Evolutionary conservation across 2,888 invertebrate genomes (phyloP).

Genomic region (Cistogaster globosa): DNA sequence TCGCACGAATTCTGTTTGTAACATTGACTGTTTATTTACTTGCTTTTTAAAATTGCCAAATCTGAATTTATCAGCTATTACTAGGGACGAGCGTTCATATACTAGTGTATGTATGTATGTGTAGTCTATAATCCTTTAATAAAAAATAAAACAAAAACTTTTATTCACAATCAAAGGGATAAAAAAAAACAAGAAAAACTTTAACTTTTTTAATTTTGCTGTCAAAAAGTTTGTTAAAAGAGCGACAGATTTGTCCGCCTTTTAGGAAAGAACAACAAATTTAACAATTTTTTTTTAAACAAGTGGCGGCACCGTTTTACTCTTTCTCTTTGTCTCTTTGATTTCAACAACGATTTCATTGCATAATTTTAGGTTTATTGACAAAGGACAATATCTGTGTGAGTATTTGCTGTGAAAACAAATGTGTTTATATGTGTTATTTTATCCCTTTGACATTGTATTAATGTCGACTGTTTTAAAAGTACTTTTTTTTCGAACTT

Average conservation of each 20-base stretch:
- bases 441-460: constrained; percentile 43
- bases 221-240: not conserved
- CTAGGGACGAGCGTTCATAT: constrained; percentile 1
- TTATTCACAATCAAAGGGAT: constrained; percentile 51
- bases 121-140: not conserved
- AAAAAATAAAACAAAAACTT: constrained; percentile 3
- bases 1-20: constrained; percentile 60
- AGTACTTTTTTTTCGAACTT: not conserved
- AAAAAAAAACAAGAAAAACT: constrained; percentile 7
- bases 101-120: not conserved
- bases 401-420: not conserved
- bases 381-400: constrained; percentile 41
- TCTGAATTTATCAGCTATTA: constrained; percentile 42
- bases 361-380: constrained; percentile 68
- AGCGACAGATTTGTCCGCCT: not conserved
- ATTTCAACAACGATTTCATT: constrained; percentile 46
- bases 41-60: constrained; percentile 33
- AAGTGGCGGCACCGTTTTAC: constrained; percentile 4
- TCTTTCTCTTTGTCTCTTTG: constrained; percentile 10
- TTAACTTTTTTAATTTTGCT: constrained; percentile 29
- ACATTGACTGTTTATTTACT: constrained; percentile 58
- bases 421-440: constrained; percentile 1
- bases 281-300: constrained; percentile 15
- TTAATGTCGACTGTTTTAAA: constrained; percentile 1
- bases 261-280: constrained; percentile 22